Percentiles rank a stretch among this genome's conserved stretches.
Conservation (phyloP, 2,888 invertebrate genomes). For the Aphrophora alni region DNA sequence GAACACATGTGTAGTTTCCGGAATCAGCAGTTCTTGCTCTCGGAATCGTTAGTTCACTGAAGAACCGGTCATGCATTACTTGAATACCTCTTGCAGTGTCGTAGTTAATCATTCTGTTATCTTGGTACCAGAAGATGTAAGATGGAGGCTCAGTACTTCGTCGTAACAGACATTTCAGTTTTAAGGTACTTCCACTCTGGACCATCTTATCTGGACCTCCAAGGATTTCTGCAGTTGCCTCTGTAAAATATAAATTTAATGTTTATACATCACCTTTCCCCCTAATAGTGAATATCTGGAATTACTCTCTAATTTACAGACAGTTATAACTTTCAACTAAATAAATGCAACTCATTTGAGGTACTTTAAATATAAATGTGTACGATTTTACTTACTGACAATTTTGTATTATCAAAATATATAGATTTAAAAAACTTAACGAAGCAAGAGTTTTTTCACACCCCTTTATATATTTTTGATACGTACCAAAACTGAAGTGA, state of each 20-base stretch:
- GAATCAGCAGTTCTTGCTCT: constrained; percentile 73
- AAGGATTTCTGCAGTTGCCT: constrained; percentile 85
- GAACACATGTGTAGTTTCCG: constrained; percentile 88
- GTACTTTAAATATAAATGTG: too few relatives aligned
- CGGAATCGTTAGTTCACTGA: constrained; percentile 64
- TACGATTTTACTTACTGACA: too few relatives aligned
- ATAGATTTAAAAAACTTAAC: too few relatives aligned
- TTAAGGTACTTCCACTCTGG: constrained; percentile 83
- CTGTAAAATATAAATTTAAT: constrained; percentile 61
- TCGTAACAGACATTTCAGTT: constrained; percentile 80
- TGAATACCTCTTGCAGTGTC: constrained; percentile 85
- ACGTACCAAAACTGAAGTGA: too few relatives aligned
- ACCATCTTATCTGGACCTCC: constrained; percentile 87
- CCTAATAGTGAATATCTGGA: too few relatives aligned
- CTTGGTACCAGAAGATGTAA: constrained; percentile 78
- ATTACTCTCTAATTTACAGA: too few relatives aligned
- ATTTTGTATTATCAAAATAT: too few relatives aligned
- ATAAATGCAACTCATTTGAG: too few relatives aligned
- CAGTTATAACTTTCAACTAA: too few relatives aligned
- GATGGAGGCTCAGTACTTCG: constrained; percentile 85
- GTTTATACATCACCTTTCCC: too few relatives aligned
- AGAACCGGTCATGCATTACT: constrained; percentile 79
- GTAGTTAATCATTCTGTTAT: constrained; percentile 91
- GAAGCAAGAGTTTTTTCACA: too few relatives aligned
- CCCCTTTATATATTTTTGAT: too few relatives aligned